phyloP scores from a whole-genome alignment of 2,888 invertebrate species.

The Sceliomorpha sp. region DNA sequence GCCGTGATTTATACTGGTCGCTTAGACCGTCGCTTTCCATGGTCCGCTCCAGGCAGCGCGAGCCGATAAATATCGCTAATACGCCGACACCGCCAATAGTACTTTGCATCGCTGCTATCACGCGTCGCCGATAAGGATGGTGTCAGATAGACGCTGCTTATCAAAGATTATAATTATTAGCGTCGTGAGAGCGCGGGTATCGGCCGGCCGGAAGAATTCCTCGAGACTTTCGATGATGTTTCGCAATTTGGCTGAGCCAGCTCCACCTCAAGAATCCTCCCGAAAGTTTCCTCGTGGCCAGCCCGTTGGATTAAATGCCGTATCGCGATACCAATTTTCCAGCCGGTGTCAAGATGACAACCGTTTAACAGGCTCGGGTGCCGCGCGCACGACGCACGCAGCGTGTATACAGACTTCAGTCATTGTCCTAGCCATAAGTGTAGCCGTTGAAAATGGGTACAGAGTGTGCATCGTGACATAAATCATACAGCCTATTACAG shows the following conservation, averaged over 20 bases:
- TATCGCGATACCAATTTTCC: too few relatives aligned
- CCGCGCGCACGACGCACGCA: constrained; percentile 23
- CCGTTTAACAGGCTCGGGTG: constrained; percentile 9
- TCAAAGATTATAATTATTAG: constrained; percentile 36
- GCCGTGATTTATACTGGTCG: constrained; percentile 63
- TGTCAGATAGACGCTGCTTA: constrained; percentile 26
- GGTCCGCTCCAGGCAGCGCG: constrained; percentile 27
- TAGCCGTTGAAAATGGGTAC: constrained; percentile 67
- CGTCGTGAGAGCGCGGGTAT: constrained; percentile 15
- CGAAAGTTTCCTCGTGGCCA: too few relatives aligned
- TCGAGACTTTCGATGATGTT: too few relatives aligned
- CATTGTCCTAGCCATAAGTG: constrained; percentile 70
- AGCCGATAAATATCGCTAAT: constrained; percentile 50
- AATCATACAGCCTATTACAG: constrained; percentile 78
- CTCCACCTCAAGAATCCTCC: too few relatives aligned
- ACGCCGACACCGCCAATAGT: constrained; percentile 31
- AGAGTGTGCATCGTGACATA: constrained; percentile 68
- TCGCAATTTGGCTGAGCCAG: too few relatives aligned
- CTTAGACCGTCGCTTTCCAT: constrained; percentile 32
- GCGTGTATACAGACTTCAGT: constrained; percentile 69
- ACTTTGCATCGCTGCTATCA: constrained; percentile 15
- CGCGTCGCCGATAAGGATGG: constrained; percentile 18
- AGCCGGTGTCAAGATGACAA: too few relatives aligned
- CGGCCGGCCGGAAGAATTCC: constrained; percentile 3
- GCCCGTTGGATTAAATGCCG: constrained; percentile 8